phyloP scores from a whole-genome alignment of 2,888 invertebrate species.

The Mimachlamys varia region DNA sequence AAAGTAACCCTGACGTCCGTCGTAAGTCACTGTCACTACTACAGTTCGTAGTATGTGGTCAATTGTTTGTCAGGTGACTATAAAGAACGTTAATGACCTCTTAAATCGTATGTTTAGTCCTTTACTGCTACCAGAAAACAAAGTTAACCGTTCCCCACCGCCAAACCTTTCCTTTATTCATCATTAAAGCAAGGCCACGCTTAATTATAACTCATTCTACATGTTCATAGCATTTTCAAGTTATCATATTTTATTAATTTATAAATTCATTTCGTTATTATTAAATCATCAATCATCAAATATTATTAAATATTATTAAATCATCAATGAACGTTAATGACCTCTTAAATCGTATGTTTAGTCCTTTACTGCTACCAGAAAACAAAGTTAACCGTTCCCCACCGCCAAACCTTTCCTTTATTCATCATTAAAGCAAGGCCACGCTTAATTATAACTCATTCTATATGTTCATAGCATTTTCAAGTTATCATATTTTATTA shows the following conservation, averaged over 20 bases:
- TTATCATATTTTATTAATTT: too few species aligned
- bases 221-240: too few species aligned
- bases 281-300: too few species aligned
- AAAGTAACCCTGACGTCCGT: not conserved
- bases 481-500: too few species aligned
- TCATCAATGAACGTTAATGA: not conserved
- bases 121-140: not conserved
- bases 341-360: not conserved
- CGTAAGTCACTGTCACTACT: conserved; percentile 11
- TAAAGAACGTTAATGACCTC: not conserved
- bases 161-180: not conserved
- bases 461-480: too few species aligned
- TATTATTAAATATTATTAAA: too few species aligned
- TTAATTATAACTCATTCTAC: too few species aligned
- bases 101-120: not conserved
- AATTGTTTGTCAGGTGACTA: not conserved
- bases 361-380: too few species aligned
- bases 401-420: not conserved
- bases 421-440: too few species aligned
- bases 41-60: not conserved
- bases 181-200: too few species aligned
- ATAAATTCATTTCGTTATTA: too few species aligned
- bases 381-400: not conserved
- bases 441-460: too few species aligned
- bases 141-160: not conserved